A percentile compares a stretch with the other conserved stretches of the same genome.
Evolutionary conservation across 2,797 vertebrate species (phyloP).

Genomic region (Lithobates pipiens): DNA sequence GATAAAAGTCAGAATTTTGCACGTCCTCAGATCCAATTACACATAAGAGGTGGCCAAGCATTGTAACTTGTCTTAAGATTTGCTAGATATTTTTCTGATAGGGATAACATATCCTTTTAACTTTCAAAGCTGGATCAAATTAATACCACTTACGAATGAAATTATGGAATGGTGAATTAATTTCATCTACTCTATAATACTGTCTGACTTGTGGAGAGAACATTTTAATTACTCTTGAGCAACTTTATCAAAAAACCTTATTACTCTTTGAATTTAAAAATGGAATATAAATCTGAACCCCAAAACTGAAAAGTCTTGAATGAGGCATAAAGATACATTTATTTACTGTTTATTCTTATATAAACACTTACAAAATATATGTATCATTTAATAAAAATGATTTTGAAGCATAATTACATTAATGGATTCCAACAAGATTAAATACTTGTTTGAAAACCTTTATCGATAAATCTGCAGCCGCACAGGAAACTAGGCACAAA

Average conservation of each 20-base stretch:
- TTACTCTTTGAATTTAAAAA: not conserved
- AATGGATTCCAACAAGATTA: too few species aligned
- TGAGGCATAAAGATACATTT: not conserved
- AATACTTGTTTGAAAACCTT: too few species aligned
- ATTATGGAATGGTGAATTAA: slow-evolving; percentile 29
- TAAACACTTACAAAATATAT: too few species aligned
- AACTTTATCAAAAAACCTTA: slow-evolving; percentile 31
- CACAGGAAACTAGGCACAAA: too few species aligned
- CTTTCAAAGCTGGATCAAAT: slow-evolving; percentile 29
- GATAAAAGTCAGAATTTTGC: not conserved
- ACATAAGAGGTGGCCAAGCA: slow-evolving; percentile 12
- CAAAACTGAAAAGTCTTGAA: not conserved
- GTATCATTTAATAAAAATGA: too few species aligned
- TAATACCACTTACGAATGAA: slow-evolving; percentile 34
- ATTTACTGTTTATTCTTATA: not conserved
- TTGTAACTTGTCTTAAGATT: slow-evolving; percentile 19
- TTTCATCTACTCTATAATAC: slow-evolving; percentile 33
- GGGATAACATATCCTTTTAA: slow-evolving; percentile 45
- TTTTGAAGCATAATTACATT: too few species aligned
- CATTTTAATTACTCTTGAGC: slow-evolving; percentile 44
- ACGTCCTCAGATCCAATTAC: slow-evolving; percentile 8
- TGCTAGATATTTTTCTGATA: slow-evolving; percentile 18
- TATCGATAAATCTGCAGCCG: too few species aligned
- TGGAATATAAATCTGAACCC: not conserved
- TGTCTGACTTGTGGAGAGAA: slow-evolving; percentile 15